Percentiles rank a stretch among this genome's conserved stretches.
Evolutionary conservation across 2,113 vertebrate species (phyloP).

Genomic region (Marcusenius ussheri): DNA sequence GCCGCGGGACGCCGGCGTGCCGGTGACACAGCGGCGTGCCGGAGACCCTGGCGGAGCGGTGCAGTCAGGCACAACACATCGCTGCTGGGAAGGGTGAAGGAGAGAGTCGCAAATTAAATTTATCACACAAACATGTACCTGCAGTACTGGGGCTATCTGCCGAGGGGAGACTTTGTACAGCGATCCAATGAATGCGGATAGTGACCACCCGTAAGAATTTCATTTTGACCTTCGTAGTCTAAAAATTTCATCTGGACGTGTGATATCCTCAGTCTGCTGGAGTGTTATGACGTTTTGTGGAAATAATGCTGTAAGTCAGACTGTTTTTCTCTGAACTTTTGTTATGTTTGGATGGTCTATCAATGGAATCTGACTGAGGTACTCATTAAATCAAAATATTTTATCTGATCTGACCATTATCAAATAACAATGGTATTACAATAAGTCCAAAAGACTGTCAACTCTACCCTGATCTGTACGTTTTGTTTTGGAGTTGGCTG

Average conservation of each 20-base stretch:
- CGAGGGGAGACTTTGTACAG: conserved; percentile 30
- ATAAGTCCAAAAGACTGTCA: neutral
- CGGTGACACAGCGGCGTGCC: neutral
- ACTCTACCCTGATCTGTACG: neutral
- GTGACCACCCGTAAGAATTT: conserved; percentile 50
- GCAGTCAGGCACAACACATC: neutral
- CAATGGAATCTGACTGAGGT: conserved; percentile 50
- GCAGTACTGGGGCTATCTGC: conserved; percentile 30
- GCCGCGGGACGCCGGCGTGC: neutral
- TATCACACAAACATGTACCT: conserved; percentile 57
- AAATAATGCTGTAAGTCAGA: conserved; percentile 50
- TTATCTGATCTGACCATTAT: neutral
- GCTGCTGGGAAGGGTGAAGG: conserved; percentile 41
- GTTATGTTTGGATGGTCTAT: conserved; percentile 32
- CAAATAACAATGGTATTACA: neutral
- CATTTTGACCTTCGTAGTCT: conserved; percentile 57
- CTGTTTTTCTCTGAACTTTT: conserved; percentile 50
- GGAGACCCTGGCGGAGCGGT: neutral
- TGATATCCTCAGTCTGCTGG: neutral
- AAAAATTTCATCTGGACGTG: conserved; percentile 36
- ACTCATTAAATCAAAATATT: conserved; percentile 39
- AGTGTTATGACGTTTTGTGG: conserved; percentile 10
- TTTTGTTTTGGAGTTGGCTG: neutral
- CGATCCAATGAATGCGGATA: conserved; percentile 45
- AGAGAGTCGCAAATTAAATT: conserved; percentile 38